These are phyloP conservation scores for Crocidura indochinensis DNA, from an alignment of 2,797 vertebrate species.

Conservation along the genomic window DNA sequence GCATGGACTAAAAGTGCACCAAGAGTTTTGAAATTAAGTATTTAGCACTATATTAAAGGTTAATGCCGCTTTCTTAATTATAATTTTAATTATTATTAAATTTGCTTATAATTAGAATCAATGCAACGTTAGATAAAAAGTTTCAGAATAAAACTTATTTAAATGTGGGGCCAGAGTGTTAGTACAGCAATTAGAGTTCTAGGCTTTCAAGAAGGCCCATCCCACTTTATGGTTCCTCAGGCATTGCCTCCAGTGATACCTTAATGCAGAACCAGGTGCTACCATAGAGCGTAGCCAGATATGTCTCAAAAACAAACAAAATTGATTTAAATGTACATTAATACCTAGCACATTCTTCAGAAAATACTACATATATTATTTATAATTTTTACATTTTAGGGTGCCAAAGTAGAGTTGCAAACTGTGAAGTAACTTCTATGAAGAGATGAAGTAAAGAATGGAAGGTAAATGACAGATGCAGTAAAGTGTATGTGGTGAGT, in stretches of 20 bases:
- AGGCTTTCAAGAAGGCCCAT: too few species aligned
- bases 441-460: conserved; percentile 91
- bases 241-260: too few species aligned
- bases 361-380: conserved; percentile 78
- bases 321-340: conserved; percentile 80
- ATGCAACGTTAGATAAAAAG: conserved; percentile 28
- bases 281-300: too few species aligned
- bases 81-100: conserved; percentile 53
- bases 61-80: conserved; percentile 8
- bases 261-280: too few species aligned
- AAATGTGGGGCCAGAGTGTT: neutral
- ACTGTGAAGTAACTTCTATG: conserved; percentile 94
- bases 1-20: neutral
- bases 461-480: conserved; percentile 89
- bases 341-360: conserved; percentile 80
- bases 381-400: conserved; percentile 88
- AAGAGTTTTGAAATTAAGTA: conserved; percentile 56
- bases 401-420: conserved; percentile 93
- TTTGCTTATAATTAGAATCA: conserved; percentile 62
- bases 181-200: too few species aligned
- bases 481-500: conserved; percentile 94
- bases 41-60: conserved; percentile 29
- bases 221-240: too few species aligned
- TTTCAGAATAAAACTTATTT: conserved; percentile 76
- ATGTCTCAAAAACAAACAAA: neutral